Conservation (phyloP, 1,140 invertebrate species). For the Aphelinus atriplicis region DNA sequence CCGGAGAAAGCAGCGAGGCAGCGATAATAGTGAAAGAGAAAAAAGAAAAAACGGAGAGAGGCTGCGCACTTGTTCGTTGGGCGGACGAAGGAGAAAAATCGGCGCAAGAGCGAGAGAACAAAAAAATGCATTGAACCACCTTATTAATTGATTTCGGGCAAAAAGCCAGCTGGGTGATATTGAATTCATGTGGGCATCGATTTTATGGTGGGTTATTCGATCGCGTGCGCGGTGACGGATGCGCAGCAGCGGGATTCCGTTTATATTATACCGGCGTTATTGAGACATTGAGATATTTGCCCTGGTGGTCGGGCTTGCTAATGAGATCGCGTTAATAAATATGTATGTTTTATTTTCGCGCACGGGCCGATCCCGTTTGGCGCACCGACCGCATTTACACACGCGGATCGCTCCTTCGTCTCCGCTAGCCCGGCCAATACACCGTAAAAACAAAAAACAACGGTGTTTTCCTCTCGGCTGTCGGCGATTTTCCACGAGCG, state of each 20-base stretch:
- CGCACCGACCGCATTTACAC: too few relatives aligned
- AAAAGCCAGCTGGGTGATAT: slow-evolving; percentile 14
- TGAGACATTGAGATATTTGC: slow-evolving; percentile 22
- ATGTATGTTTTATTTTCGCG: too few relatives aligned
- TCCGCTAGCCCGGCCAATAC: too few relatives aligned
- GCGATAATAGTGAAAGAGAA: neutral
- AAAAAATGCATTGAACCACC: neutral
- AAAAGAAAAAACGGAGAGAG: neutral
- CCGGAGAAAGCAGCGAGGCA: neutral
- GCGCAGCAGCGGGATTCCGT: neutral
- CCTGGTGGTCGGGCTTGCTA: neutral
- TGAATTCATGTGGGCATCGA: slow-evolving; percentile 17
- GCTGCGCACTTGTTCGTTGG: slow-evolving; percentile 7
- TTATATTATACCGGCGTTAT: neutral
- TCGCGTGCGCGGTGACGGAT: too few relatives aligned
- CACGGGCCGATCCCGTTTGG: too few relatives aligned
- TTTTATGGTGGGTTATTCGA: neutral
- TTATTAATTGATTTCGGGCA: slow-evolving; percentile 32
- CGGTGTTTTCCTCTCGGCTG: too few relatives aligned
- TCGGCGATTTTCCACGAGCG: too few relatives aligned
- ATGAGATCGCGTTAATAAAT: too few relatives aligned
- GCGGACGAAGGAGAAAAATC: neutral
- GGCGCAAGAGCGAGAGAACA: neutral
- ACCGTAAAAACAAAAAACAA: too few relatives aligned
- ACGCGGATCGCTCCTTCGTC: too few relatives aligned